Evolutionary conservation across 2,797 vertebrate species (phyloP), one percentile per base, ranked within the genome.

Genomic region (Pantherophis alleghaniensis): DNA sequence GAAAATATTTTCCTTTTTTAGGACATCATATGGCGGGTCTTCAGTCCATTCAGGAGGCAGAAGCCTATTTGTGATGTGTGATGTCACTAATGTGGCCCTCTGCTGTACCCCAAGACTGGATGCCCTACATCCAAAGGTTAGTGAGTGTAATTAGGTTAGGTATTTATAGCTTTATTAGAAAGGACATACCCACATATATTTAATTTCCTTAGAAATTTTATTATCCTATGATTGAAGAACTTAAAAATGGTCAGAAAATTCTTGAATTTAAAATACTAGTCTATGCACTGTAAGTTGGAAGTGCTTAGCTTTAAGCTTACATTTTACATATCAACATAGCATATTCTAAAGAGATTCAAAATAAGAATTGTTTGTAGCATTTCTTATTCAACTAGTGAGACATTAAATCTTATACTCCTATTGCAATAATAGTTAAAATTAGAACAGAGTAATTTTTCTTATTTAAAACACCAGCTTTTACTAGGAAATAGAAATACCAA

Each of bases 1-100:
- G 93, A 91, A 61, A 63, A 91, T 91, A 93, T 93, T 93, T 93
- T 93, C 93, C 87, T 90, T 90, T 91, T 93, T 93, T 91, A 91
- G 90, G 90, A 63, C 74, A 57, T 89, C 90, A 91, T 89, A 86
- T 93, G 90, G 89, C 57, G 26, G 89, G 28, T 93, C 90, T 92
- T 89, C 93, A 93, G 51, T 47, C 69, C 90, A 93, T 66, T 91
- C 87, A 91, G 93, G 90, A 91, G 59, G 90, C 87, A 93, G 87
- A 93, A 66, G 60, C 87, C 93, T 91, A 51, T 93, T 91, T 93
- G 91, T 91, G 90, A 83, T 93, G 90, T 90, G 90, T 91, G 93
- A 91, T 89, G 87, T 93, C 69, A 91, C 69, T 89, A 93, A 89
- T 86, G 87, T 93, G 86, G 57, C 90, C 93, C 59, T 86, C 74